Evolutionary conservation across 2,113 vertebrate species (phyloP).

Genomic region (Oreocharis arfaki): DNA sequence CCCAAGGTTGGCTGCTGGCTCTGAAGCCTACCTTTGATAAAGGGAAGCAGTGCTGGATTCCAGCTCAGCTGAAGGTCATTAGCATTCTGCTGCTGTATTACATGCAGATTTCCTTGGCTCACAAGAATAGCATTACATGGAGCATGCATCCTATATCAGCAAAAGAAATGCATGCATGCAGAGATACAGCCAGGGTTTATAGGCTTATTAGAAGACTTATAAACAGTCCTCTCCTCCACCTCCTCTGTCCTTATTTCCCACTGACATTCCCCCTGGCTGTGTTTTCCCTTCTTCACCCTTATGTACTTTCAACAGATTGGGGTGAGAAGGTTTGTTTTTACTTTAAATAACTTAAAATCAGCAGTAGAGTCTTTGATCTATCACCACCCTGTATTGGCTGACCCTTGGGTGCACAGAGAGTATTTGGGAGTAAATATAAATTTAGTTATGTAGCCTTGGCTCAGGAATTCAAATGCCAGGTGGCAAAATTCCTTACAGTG

Average conservation of each 20-base stretch:
- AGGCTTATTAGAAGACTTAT: conserved; percentile 21
- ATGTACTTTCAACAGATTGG: conserved; percentile 18
- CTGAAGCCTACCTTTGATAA: conserved; percentile 10
- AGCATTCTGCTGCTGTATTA: conserved; percentile 52
- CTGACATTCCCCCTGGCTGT: conserved; percentile 45
- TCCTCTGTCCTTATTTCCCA: neutral
- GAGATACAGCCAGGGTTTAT: neutral
- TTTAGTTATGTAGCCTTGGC: neutral
- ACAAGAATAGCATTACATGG: conserved; percentile 34
- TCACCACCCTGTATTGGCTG: neutral
- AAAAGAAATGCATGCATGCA: conserved; percentile 19
- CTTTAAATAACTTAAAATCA: conserved; percentile 38
- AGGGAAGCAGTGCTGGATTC: neutral
- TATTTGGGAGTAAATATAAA: neutral
- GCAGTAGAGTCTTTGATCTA: neutral
- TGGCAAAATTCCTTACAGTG: neutral
- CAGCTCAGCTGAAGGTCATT: conserved; percentile 18
- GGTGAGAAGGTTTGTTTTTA: conserved; percentile 41
- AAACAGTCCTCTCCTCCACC: neutral
- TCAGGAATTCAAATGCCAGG: neutral
- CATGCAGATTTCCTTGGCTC: conserved; percentile 56
- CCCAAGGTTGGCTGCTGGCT: neutral
- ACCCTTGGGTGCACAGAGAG: neutral
- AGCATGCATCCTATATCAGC: conserved; percentile 10
- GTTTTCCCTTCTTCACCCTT: conserved; percentile 20